Conservation (phyloP, 2,113 vertebrate genomes). For the Scortum barcoo region DNA sequence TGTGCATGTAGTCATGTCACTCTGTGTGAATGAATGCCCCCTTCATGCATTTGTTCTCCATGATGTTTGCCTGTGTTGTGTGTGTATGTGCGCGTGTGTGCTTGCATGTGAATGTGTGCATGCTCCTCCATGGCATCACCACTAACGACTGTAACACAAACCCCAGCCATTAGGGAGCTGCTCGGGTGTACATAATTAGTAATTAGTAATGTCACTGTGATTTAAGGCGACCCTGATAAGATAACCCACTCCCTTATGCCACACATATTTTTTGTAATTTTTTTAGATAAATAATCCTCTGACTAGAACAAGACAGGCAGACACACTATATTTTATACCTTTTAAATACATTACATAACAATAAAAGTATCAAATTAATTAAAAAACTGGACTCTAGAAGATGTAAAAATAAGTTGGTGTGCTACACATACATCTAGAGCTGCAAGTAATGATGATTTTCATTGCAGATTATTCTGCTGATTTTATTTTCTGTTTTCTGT, state of each 20-base stretch:
- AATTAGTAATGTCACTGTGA: not conserved
- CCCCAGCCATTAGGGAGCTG: not conserved
- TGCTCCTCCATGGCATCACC: not conserved
- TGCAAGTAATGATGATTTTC: not conserved
- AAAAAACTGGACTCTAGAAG: not conserved
- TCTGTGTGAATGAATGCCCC: slow-evolving; percentile 45
- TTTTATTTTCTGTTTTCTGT: too few relatives aligned
- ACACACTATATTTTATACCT: not conserved
- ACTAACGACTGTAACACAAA: not conserved
- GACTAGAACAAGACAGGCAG: not conserved
- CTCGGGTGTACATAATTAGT: not conserved
- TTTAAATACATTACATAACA: too few relatives aligned
- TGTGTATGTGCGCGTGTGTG: not conserved
- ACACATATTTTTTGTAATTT: not conserved
- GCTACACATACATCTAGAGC: not conserved
- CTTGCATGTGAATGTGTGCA: not conserved
- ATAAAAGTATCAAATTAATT: not conserved
- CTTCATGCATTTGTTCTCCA: slow-evolving; percentile 21
- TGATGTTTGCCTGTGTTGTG: not conserved
- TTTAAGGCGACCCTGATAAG: not conserved
- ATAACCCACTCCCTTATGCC: not conserved
- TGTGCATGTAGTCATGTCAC: slow-evolving; percentile 30
- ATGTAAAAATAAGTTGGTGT: not conserved
- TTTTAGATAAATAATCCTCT: not conserved
- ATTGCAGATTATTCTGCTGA: not conserved